Conservation (phyloP, 2,113 vertebrate species). For the Pollimyrus isidori region DNA sequence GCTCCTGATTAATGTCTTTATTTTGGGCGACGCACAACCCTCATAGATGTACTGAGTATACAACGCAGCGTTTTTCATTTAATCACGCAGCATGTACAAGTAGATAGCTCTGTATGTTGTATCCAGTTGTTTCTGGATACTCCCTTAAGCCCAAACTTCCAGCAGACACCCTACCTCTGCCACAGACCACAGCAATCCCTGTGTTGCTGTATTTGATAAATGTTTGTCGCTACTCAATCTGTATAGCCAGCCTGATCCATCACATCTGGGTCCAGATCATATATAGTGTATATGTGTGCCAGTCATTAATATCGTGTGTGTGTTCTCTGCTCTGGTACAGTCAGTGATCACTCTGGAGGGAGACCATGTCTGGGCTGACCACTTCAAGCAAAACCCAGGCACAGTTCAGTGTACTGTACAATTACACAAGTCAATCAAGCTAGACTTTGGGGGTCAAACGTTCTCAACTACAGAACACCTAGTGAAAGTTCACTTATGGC, state of each 20-base stretch:
- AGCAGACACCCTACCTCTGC: neutral
- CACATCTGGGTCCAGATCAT: neutral
- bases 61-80: neutral
- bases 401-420: neutral
- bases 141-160: neutral
- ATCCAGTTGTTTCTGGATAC: neutral
- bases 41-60: no score
- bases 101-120: neutral
- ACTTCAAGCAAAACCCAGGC: neutral
- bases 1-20: no score
- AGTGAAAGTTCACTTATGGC: neutral
- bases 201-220: neutral
- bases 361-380: neutral
- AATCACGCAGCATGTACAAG: neutral
- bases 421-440: neutral
- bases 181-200: neutral
- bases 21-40: neutral
- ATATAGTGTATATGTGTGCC: no score
- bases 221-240: neutral
- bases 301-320: neutral
- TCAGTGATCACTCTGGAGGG: neutral
- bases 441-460: neutral
- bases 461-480: neutral
- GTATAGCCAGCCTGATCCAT: neutral
- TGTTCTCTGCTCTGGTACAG: neutral